Evolutionary conservation across 2,888 invertebrate genomes (phyloP).

Genomic region (Choreutis nemorana): DNA sequence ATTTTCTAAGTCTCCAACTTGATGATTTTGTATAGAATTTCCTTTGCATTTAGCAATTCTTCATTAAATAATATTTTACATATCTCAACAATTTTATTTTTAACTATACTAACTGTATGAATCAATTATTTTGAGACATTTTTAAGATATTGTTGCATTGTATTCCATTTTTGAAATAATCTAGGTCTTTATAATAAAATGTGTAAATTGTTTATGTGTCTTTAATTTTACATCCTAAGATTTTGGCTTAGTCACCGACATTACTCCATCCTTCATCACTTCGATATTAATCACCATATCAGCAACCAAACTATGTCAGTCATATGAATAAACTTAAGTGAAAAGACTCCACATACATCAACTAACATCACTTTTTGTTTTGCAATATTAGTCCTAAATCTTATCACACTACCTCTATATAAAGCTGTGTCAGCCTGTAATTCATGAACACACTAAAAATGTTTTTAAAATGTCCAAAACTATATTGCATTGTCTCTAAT

Average conservation of each 20-base stretch:
- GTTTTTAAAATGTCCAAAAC: no score
- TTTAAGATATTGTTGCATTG: conserved; percentile 44
- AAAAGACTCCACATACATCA: no score
- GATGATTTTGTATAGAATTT: conserved; percentile 22
- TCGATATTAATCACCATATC: no score
- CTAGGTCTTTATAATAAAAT: conserved; percentile 43
- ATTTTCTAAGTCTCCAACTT: conserved; percentile 17
- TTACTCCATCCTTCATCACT: no score
- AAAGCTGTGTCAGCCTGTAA: no score
- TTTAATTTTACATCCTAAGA: conserved; percentile 15
- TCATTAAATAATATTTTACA: conserved; percentile 30
- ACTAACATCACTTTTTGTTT: no score
- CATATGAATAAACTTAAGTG: no score
- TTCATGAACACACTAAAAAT: no score
- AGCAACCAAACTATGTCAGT: no score
- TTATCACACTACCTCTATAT: no score
- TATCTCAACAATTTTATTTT: conserved; percentile 17
- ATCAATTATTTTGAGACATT: conserved; percentile 46
- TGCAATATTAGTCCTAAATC: no score
- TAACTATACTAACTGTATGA: conserved; percentile 33
- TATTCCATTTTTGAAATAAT: conserved; percentile 53
- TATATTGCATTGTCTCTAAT: background rate
- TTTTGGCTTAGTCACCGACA: background rate
- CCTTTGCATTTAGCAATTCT: conserved; percentile 29
- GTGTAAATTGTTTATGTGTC: conserved; percentile 35